Conservation (phyloP, 1,140 invertebrate genomes). For the Heliothis virescens region DNA sequence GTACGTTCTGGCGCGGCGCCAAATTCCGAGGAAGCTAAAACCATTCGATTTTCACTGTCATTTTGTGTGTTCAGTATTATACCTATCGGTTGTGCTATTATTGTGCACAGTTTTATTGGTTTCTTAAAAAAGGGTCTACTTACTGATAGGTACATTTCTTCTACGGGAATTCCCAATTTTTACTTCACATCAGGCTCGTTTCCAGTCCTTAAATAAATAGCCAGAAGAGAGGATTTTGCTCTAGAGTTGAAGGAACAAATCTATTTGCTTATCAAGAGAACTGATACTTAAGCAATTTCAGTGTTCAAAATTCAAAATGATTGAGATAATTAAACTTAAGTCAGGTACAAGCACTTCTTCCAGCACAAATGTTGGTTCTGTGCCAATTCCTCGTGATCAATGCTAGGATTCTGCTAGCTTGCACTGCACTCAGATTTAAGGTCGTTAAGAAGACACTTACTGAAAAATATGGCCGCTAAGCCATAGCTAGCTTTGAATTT, state of each 20-base stretch:
- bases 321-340: not conserved
- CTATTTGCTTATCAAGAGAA: not conserved
- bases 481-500: slow-evolving; percentile 29
- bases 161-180: too few species aligned
- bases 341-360: not conserved
- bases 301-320: not conserved
- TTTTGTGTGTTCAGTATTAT: not conserved
- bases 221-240: too few species aligned
- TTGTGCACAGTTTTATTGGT: too few species aligned
- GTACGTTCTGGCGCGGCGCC: slow-evolving; percentile 9
- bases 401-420: slow-evolving; percentile 9
- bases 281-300: not conserved
- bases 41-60: slow-evolving; percentile 2
- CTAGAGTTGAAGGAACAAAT: not conserved
- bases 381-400: slow-evolving; percentile 23
- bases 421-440: slow-evolving; percentile 28
- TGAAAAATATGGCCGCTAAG: slow-evolving; percentile 33
- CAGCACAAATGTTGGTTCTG: not conserved
- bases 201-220: too few species aligned
- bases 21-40: not conserved
- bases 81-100: too few species aligned
- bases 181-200: too few species aligned
- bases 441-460: slow-evolving; percentile 21
- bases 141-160: too few species aligned
- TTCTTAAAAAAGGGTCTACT: too few species aligned